Evolutionary conservation across 1,140 invertebrate species (phyloP), one percentile per base, ranked within the genome.

Genomic region (Amphibalanus amphitrite): DNA sequence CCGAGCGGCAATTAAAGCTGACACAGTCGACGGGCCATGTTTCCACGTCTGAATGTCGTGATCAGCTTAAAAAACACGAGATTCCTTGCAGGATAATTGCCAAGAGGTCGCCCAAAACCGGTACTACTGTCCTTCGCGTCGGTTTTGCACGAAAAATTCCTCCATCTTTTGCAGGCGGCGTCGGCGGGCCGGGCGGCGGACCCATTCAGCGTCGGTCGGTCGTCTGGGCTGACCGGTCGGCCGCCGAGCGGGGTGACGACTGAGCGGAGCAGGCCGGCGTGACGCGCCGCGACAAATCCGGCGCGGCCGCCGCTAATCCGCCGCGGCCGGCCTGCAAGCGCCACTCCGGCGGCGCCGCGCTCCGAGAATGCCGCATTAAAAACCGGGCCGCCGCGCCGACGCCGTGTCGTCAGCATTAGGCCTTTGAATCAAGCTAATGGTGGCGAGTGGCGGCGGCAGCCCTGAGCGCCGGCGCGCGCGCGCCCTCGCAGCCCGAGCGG

Each of bases 31-130:
- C 47, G 47, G 13, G 47, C 47, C 47, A 59, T 59, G 47, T 59
- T 59, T 59, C 47, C 47, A 59, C 47, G 47, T 59, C 47, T 17
- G 23, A 59, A 59, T 59, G 47, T 59, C 47, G 47, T 59, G 47
- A 20, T 20, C 47, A 20, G 47, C 47, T 59, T 59, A 59, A 59
- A 59, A 59, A 59, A 59, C 47, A 59, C 47, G 47, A 20, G 47
- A 59, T 59, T 59, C 47, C 47, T 59, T 59, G 47, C 47, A 59
- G 47, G 47, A 59, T 59, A 59, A 59, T 59, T 59, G 47, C 47
- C 47, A 59, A 59, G 47, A 59, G 47, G 47, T 59, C 47, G 47
- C 47, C 47, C 47, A 13, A 59, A 59, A 59, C 47, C 47, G 47
- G 47, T 59, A 59, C 47, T 59, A 23, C 47, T 59, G 47, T 59